Evolutionary conservation across 2,888 invertebrate species (phyloP), one percentile per base, ranked within the genome.

Genomic region (Ethmia dodecea): DNA sequence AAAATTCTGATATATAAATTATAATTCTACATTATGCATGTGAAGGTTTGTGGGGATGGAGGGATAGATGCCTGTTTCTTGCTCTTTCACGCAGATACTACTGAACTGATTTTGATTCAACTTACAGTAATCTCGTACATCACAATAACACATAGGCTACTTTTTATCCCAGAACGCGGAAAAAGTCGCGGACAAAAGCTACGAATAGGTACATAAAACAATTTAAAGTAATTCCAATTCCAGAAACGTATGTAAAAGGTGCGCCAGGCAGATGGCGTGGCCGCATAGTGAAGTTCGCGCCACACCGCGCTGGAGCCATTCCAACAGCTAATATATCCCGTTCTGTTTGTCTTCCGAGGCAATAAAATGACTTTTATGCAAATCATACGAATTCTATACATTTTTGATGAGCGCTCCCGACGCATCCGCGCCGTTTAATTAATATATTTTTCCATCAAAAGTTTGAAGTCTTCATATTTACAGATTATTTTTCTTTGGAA

Each of bases 281-380:
- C 28, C 9, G 18, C 9, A 10, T 27, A 28, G 37, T 25, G 26
- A 34, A 35, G 38, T 36, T 41, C 31, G 35, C 54, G 59, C 61
- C 52, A 48, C 56, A 48, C 65, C 70, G 62, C 76, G 61, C 67
- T 69, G 72, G 75, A 76, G 60, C 64, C 76, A 71, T 74, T 78
- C 74, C 81, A 72, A 70, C 76, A 62, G 70, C 79, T 84, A 83
- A 84, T 80, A n/a, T n/a, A 83, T 80, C 61, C 74, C 70, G 78
- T 79, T 84, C 83, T 83, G 83, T 86, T 84, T 86, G 84, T 86
- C 84, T 86, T 86, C 69, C 76, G 80, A 74, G 65, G 76, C 83
- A 86, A 86, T 86, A 86, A 84, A 86, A 86, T 84, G 84, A 83
- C 80, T 84, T 86, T 84, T 86, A 86, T 86, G 84, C 80, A 83